These are phyloP conservation scores for Erebia aethiops DNA, from an alignment of 2,888 invertebrate species.

Conservation along the genomic window DNA sequence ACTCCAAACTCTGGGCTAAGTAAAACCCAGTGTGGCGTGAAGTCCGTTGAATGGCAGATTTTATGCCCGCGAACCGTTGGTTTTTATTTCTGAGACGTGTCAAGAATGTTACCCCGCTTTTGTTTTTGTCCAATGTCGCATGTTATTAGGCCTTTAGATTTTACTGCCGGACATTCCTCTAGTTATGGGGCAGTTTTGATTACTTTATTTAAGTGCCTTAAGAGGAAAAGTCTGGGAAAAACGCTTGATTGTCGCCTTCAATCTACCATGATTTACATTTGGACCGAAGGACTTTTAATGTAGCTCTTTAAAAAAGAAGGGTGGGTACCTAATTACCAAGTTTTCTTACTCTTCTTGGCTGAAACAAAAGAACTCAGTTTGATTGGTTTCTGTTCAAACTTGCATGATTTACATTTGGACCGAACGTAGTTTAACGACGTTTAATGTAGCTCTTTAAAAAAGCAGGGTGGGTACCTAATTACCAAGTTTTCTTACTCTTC, in stretches of 20 bases:
- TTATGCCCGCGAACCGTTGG: slow-evolving; percentile 42
- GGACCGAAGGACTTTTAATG: no score
- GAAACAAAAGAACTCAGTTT: no score
- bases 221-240: neutral
- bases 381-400: no score
- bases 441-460: no score
- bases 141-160: slow-evolving; percentile 44
- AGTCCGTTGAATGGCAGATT: slow-evolving; percentile 40
- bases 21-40: slow-evolving; percentile 43
- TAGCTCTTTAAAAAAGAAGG: no score
- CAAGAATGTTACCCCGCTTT: slow-evolving; percentile 43
- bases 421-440: no score
- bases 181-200: slow-evolving; percentile 30
- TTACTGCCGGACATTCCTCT: slow-evolving; percentile 35
- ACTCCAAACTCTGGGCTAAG: slow-evolving; percentile 14
- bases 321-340: no score
- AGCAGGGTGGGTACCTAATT: no score
- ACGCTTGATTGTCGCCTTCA: neutral
- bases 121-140: slow-evolving; percentile 43
- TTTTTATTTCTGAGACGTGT: slow-evolving; percentile 48
- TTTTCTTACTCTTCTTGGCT: no score
- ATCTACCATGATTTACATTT: neutral
- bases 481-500: no score
- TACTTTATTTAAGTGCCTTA: slow-evolving; percentile 18
- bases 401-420: no score